Evolutionary conservation across 2,797 vertebrate species (phyloP).

Genomic region (Anableps anableps): DNA sequence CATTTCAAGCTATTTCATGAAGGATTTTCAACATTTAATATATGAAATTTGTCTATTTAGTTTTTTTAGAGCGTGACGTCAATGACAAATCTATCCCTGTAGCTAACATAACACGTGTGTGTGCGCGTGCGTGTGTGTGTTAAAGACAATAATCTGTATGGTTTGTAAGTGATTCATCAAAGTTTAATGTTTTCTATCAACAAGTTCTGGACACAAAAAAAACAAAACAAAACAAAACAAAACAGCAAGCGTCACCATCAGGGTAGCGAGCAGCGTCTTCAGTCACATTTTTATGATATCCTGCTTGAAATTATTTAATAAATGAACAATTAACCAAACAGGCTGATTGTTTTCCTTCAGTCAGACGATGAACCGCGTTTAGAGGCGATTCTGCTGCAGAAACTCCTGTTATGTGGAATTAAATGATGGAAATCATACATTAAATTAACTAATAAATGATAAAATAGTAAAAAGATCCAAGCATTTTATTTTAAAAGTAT

Average conservation of each 20-base stretch:
- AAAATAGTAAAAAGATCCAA: background rate
- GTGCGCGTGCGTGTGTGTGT: slow-evolving; percentile 21
- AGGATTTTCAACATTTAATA: slow-evolving; percentile 87
- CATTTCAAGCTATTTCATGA: slow-evolving; percentile 81
- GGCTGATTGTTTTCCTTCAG: background rate
- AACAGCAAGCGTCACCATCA: slow-evolving; percentile 53
- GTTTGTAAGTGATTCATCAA: slow-evolving; percentile 75
- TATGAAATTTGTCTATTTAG: slow-evolving; percentile 85
- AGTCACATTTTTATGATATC: slow-evolving; percentile 75
- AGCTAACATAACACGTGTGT: slow-evolving; percentile 76
- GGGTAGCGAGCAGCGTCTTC: slow-evolving; percentile 67
- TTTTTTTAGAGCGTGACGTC: slow-evolving; percentile 78
- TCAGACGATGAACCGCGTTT: background rate
- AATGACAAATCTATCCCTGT: slow-evolving; percentile 67
- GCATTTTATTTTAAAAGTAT: too few relatives aligned
- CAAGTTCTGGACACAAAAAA: slow-evolving; percentile 66
- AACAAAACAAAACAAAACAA: slow-evolving; percentile 16
- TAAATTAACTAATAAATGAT: background rate
- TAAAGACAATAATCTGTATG: slow-evolving; percentile 54
- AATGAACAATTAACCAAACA: slow-evolving; percentile 65
- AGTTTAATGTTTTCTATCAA: slow-evolving; percentile 77
- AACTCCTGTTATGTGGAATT: background rate
- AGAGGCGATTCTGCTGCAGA: background rate
- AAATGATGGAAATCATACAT: too few relatives aligned
- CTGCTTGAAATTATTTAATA: slow-evolving; percentile 79